Percentiles rank a stretch among this genome's conserved stretches.
These are phyloP conservation scores for Pachypeltis micranthus DNA, from an alignment of 1,140 invertebrate species.

Conservation along the genomic window DNA sequence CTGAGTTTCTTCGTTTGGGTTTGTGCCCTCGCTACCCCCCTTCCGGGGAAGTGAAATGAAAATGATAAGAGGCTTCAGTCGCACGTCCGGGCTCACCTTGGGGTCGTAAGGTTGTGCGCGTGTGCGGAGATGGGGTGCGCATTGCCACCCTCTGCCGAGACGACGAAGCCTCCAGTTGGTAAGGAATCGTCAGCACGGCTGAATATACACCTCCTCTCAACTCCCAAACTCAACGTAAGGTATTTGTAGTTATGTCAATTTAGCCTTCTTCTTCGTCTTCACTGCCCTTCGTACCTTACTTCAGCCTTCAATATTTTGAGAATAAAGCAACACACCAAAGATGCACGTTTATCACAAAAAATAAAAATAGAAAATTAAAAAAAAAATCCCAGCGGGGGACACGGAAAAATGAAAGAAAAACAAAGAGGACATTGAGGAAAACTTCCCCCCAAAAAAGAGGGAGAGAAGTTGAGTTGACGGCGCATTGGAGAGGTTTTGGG, in stretches of 20 bases:
- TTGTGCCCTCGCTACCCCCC: no score
- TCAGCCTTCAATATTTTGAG: background rate
- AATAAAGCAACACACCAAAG: background rate
- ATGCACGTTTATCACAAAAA: background rate
- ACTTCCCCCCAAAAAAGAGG: background rate
- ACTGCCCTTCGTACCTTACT: background rate
- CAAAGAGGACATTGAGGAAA: background rate
- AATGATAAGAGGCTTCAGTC: background rate
- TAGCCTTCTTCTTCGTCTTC: slow-evolving; percentile 2
- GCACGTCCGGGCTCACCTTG: background rate
- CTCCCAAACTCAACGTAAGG: background rate
- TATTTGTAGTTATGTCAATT: slow-evolving; percentile 1
- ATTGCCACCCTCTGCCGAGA: background rate
- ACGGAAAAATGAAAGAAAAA: background rate
- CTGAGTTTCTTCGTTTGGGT: no score
- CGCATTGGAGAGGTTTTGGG: background rate
- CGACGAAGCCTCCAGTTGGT: background rate
- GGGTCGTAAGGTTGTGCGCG: background rate
- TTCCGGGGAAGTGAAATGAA: background rate
- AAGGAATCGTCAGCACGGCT: background rate
- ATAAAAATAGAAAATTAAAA: background rate
- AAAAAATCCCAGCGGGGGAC: background rate
- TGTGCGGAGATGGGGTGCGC: background rate
- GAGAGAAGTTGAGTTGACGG: background rate
- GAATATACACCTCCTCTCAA: background rate